Evolutionary conservation across 2,888 invertebrate genomes (phyloP), one percentile per base, ranked within the genome.

Genomic region (Platyscelio sp.): DNA sequence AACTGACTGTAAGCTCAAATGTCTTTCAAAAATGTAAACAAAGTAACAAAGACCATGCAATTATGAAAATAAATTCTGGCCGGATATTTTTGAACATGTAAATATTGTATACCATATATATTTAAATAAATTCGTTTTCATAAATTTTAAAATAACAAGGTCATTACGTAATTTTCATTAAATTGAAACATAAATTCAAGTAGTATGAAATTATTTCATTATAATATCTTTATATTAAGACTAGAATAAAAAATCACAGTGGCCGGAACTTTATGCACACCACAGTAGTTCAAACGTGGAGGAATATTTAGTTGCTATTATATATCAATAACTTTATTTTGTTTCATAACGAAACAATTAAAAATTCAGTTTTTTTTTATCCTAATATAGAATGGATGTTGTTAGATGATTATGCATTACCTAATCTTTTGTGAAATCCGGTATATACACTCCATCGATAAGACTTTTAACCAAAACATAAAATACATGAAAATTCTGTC

Each of bases 51-150:
- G 26, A 6, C 51, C 13, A 13, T 43, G 24, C 22, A 65, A 3
- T 38, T 13, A 61, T 9, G 11, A 63, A 63, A 63, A 43, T 26
- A 63, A 26, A 63, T 40, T 43, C 43, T 63, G 65, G 46, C 46
- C 65, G 46, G 46, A 46, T 65, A 65, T 65, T 65, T 65, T 65
- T 65, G 46, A 27, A 65, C 46, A 46, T 46, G 27, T 65, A 65
- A 65, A 65, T 65, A 65, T 46, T 46, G 18, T 3, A 46, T n/a
- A n/a, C n/a, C n/a, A n/a, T n/a, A n/a, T n/a, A n/a, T 46, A 9
- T 65, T 24, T 27, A 18, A 26, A 5, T 54, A 18, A 20, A 54
- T 26, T 54, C 13, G 22, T 18, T 15, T 49, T 49, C 20, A 3
- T 18, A 20, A 4, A 49, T 26, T 26, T 56, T 27, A 56, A 56